A percentile compares a stretch with the other conserved stretches of the same genome.
These are phyloP conservation scores for Lagria hirta DNA, from an alignment of 2,888 invertebrate species.

Conservation along the genomic window DNA sequence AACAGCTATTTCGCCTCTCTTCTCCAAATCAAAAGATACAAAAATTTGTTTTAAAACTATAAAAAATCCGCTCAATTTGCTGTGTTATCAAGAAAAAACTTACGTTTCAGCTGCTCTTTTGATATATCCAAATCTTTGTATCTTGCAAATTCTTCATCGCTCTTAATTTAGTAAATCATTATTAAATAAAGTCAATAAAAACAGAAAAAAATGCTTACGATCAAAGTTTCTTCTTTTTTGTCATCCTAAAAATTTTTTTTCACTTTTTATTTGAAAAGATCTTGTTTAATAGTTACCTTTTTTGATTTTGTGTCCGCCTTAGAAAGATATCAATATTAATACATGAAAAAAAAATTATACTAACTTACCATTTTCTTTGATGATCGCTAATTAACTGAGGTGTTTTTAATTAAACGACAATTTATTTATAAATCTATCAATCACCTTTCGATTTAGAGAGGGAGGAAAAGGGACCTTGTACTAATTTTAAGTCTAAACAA, in stretches of 20 bases:
- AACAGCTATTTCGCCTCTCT: slow-evolving; percentile 78
- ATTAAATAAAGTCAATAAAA: too few relatives aligned
- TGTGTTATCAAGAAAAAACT: too few relatives aligned
- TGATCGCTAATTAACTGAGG: slow-evolving; percentile 24
- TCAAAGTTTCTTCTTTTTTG: too few relatives aligned
- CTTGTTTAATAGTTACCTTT: too few relatives aligned
- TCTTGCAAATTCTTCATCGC: slow-evolving; percentile 18
- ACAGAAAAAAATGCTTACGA: too few relatives aligned
- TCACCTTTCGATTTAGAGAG: slow-evolving; percentile 23
- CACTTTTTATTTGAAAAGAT: too few relatives aligned
- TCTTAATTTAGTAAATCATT: too few relatives aligned
- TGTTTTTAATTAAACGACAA: slow-evolving; percentile 27
- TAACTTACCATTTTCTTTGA: slow-evolving; percentile 19
- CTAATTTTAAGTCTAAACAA: too few relatives aligned
- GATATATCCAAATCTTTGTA: slow-evolving; percentile 42
- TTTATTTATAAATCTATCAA: slow-evolving; percentile 39
- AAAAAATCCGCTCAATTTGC: slow-evolving; percentile 4
- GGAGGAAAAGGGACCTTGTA: too few relatives aligned
- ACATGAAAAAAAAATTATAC: slow-evolving; percentile 4
- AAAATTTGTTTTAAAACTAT: slow-evolving; percentile 89
- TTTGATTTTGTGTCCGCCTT: too few relatives aligned
- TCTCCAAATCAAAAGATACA: slow-evolving; percentile 88
- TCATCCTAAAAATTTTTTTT: too few relatives aligned
- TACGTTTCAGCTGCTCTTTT: slow-evolving; percentile 50
- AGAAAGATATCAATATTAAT: too few relatives aligned